Evolutionary conservation across 2,888 invertebrate genomes (phyloP).

Genomic region (Proisotoma minuta): DNA sequence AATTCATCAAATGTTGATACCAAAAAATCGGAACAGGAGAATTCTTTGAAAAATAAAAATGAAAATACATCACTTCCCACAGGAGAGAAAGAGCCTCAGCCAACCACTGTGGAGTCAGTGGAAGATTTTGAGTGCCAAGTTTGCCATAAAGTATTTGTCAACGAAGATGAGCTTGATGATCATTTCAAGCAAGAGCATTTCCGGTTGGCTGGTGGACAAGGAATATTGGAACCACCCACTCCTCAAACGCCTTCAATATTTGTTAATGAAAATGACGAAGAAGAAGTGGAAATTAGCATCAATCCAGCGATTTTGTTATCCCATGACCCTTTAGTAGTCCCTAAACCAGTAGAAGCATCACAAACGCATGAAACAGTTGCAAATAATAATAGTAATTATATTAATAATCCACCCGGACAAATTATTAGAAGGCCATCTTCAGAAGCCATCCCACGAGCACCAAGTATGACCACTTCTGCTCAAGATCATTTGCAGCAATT

Average conservation of each 20-base stretch:
- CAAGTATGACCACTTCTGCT: too few relatives aligned
- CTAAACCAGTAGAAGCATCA: too few relatives aligned
- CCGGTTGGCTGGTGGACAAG: conserved; percentile 20
- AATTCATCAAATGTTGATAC: not conserved
- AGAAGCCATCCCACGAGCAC: too few relatives aligned
- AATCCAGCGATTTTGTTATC: too few relatives aligned
- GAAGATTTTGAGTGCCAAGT: conserved; percentile 27
- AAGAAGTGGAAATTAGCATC: not conserved
- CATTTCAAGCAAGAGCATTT: conserved; percentile 44
- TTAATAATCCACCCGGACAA: too few relatives aligned
- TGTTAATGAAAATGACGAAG: not conserved
- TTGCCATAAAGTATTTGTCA: conserved; percentile 28
- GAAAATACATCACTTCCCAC: not conserved
- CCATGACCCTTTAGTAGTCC: too few relatives aligned
- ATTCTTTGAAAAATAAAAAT: not conserved
- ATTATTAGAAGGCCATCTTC: too few relatives aligned
- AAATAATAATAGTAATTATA: too few relatives aligned
- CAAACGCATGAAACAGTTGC: too few relatives aligned
- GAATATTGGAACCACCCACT: conserved; percentile 43
- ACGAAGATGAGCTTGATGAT: conserved; percentile 33
- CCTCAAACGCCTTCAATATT: too few relatives aligned
- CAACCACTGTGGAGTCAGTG: too few relatives aligned
- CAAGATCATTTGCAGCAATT: too few relatives aligned
- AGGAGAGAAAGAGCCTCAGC: not conserved
- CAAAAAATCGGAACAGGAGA: not conserved